Evolutionary conservation across 2,888 invertebrate species (phyloP).

Genomic region (Drosophila nigritarsus): DNA sequence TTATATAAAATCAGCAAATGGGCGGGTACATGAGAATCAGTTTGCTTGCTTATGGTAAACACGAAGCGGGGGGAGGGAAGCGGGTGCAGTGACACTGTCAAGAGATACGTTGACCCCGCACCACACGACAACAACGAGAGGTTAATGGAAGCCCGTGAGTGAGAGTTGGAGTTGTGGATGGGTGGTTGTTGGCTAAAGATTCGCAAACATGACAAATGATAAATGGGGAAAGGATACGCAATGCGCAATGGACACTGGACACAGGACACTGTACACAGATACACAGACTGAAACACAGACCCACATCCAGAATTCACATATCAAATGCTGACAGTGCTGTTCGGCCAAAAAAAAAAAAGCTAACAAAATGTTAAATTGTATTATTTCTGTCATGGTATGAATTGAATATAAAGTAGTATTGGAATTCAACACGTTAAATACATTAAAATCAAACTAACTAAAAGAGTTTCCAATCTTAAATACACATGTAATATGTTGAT

Average conservation of each 20-base stretch:
- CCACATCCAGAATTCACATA: slow-evolving; percentile 46
- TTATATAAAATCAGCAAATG: slow-evolving; percentile 63
- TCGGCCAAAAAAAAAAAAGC: neutral
- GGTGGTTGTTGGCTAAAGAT: slow-evolving; percentile 58
- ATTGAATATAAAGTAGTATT: neutral
- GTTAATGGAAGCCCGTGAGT: slow-evolving; percentile 22
- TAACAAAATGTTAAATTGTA: neutral
- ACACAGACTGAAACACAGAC: slow-evolving; percentile 13
- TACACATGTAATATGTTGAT: too few species aligned
- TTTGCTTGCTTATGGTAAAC: slow-evolving; percentile 4
- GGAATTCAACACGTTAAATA: neutral
- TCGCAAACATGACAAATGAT: slow-evolving; percentile 76
- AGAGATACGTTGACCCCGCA: slow-evolving; percentile 69
- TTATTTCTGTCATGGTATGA: neutral
- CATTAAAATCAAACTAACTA: neutral
- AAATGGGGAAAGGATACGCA: slow-evolving; percentile 74
- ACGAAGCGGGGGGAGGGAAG: slow-evolving; percentile 11
- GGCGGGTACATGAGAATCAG: slow-evolving; percentile 32
- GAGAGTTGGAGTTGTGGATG: slow-evolving; percentile 5
- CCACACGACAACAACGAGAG: slow-evolving; percentile 29
- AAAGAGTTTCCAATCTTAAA: neutral
- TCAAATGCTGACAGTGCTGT: slow-evolving; percentile 32
- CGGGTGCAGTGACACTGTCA: slow-evolving; percentile 70
- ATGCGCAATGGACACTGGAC: slow-evolving; percentile 45
- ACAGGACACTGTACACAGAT: slow-evolving; percentile 8